phyloP scores from a whole-genome alignment of 2,888 invertebrate species.

The Dicranocentrus wangi region DNA sequence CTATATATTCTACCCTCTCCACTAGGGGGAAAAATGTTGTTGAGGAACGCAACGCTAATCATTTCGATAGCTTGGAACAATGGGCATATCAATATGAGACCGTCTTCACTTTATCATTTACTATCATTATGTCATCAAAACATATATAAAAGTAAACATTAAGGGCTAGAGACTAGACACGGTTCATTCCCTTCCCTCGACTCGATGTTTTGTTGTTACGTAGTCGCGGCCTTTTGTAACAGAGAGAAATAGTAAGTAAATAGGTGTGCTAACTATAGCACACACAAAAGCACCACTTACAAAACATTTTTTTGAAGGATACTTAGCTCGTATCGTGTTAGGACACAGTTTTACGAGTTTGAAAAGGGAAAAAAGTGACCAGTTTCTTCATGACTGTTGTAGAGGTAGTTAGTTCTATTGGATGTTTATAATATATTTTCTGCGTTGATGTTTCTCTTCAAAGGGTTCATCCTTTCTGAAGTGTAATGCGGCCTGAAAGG shows the following conservation, averaged over 20 bases:
- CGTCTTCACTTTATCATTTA: slow-evolving; percentile 12
- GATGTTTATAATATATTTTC: too few species aligned
- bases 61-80: too few species aligned
- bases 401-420: too few species aligned
- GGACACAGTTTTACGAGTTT: neutral
- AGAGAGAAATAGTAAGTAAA: neutral
- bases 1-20: slow-evolving; percentile 10
- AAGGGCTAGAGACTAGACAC: slow-evolving; percentile 30
- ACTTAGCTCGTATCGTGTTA: neutral
- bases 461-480: too few species aligned
- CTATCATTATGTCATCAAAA: slow-evolving; percentile 47
- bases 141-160: slow-evolving; percentile 33
- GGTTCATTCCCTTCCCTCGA: neutral
- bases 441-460: too few species aligned
- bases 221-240: neutral
- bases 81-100: neutral
- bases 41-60: too few species aligned
- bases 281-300: too few species aligned
- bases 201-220: neutral
- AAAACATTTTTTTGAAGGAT: too few species aligned
- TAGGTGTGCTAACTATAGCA: neutral
- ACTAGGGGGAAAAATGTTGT: too few species aligned
- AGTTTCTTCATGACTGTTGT: neutral
- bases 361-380: slow-evolving; percentile 2
- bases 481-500: too few species aligned